Base-by-base conservation (phyloP, 2,888 invertebrate species). In the Molanna angustata region DNA sequence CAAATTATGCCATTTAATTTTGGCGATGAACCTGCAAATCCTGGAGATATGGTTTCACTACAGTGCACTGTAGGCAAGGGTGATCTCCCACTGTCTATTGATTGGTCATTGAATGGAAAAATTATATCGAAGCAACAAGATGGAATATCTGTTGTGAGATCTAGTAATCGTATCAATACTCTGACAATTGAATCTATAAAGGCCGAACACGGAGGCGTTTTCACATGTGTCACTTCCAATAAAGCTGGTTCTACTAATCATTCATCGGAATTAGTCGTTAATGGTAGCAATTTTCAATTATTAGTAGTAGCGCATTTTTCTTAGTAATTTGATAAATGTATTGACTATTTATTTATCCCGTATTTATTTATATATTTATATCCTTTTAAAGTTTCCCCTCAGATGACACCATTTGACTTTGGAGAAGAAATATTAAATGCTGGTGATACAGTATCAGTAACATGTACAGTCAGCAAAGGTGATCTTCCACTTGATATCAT, bases 1-100 rank as follows among this genome's bases (percentile, higher is more conserved):
- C 87, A 88, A 80, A 85, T 90, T 64, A 81, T 84, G 64, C 82
- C 85, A 59, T 89, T 89, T 65, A 81, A 83, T 64, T 88, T 88
- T 67, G 88, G 87, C 58, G 86, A 86, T 60, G 83, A 84, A 60
- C 78, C 82, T 49, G 76, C 80, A 39, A 86, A 87, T 67, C 85
- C 85, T 59, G 85, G 86, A 64, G 88, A 89, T 70, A 78, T 84
- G 67, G 83, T 84, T 53, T 80, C 85, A 60, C 76, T 82, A 13
- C 83, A 81, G 49, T 88, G 87, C 66, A 78, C 84, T 50, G 80
- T 85, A 52, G 77, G 79, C 53, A 86, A 87, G 69, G 88, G 88
- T 42, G 88, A 88, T 68, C 68, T 82, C 49, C 84, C 85, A 27
- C 72, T 85, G 62, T 79, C 76, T 64, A 83, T 88, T 62, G 74